Base-by-base conservation (phyloP, 2,113 vertebrate genomes). In the Nothocercus nigrocapillus region DNA sequence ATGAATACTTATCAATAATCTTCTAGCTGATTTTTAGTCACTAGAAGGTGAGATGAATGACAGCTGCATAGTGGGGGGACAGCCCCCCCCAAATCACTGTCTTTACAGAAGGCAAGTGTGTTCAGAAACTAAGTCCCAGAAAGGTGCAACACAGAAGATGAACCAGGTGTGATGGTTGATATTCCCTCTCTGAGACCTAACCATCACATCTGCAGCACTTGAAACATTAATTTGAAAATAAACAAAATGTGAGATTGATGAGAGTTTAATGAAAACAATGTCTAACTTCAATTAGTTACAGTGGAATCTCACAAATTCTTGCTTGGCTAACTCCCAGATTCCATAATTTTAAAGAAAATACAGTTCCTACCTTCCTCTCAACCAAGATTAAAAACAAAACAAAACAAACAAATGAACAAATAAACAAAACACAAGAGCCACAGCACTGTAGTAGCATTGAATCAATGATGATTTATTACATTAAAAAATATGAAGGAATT, bases 231-330 rank as follows among this genome's bases (percentile, higher is more conserved):
- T 90, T 86, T 93, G 81, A 67, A 96, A 95, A 88, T 66, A 80
- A 95, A 77, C 21, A 82, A 93, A 96, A 95, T 47, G n/a, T 40
- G 86, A 82, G 82, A 24, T 58, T 59, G 88, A 94, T 90, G 88
- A 78, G 76, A 88, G 11, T 88, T 93, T 91, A 90, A 95, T 93
- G 90, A 95, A 95, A 96, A 94, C 42, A 94, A 88, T 91, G 54
- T 85, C 56, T 61, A 68, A 72, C 22, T 85, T 94, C 83, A 95
- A 93, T 92, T 95, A 82, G 68, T 85, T 93, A 64, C 7, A 19
- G 64, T 13, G 34, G 79, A 88, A 93, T 51, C 32, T 90, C 32
- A 68, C 79, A 81, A 72, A 94, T 94, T 95, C 95, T 88, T 42
- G 56, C 17, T 91, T 90, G 88, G 68, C 82, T 88, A 90, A 30